Base-by-base conservation (phyloP, 2,888 invertebrate species). In the Drosophila subsilvestris region DNA sequence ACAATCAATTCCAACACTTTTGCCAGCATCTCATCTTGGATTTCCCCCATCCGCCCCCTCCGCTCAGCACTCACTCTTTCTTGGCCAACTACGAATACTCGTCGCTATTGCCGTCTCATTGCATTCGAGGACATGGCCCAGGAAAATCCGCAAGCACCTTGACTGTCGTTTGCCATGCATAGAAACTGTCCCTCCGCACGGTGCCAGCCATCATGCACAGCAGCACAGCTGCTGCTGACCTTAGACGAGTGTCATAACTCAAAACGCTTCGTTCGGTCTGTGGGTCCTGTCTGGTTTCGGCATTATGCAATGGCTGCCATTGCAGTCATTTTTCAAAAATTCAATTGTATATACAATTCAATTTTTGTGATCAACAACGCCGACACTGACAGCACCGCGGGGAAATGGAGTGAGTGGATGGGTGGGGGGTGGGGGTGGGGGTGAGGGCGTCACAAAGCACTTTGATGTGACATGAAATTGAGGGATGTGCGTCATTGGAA, bases 281-380 rank as follows among this genome's bases (percentile, higher is more conserved):
- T 48, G 48, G 29, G n/a, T 43, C n/a, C 22, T 65, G 56, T 57
- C 65, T 68, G 54, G 54, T 56, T 56, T 53, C 57, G 63, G 71
- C 74, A 70, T 67, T 72, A 82, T 87, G 86, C 83, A 82, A 76
- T 71, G 73, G 22, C 55, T 63, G 29, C 43, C 57, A 54, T 63
- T 63, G 74, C 70, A 75, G 66, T 78, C 67, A 86, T 86, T 86
- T 88, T 83, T 86, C 80, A 81, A 68, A 84, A 87, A 88, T 89
- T 88, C 89, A 86, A 89, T 86, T 89, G 86, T 70, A 74, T 72
- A 76, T 78, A 75, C 80, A 87, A 86, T 86, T 89, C 88, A 86
- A 89, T 86, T 86, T 89, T 72, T 82, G 78, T 75, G 89, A 89
- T 86, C 80, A 86, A 73, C 78, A 75, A 67, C 76, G 70, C 50